Evolutionary conservation across 2,797 vertebrate genomes (phyloP).

Genomic region (Helostoma temminkii): DNA sequence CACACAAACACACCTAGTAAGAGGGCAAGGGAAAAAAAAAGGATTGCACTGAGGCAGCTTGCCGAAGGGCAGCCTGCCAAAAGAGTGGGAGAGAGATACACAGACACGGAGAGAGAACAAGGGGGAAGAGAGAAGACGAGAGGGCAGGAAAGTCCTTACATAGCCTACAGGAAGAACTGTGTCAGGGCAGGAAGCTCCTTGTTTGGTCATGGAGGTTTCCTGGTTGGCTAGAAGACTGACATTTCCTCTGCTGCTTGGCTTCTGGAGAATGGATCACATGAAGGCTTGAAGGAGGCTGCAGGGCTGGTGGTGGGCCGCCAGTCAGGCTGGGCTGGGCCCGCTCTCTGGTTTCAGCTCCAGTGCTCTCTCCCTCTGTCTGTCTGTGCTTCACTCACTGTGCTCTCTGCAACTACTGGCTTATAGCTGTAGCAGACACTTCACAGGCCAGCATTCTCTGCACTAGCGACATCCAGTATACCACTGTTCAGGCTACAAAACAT

Average conservation of each 20-base stretch:
- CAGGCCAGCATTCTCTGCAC: constrained; percentile 47
- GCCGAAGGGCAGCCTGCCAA: constrained; percentile 82
- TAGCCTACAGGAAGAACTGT: constrained; percentile 89
- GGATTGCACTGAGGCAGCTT: constrained; percentile 67
- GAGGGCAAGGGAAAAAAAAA: constrained; percentile 63
- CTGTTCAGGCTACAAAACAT: constrained; percentile 27
- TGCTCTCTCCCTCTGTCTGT: constrained; percentile 32
- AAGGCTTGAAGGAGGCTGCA: constrained; percentile 82
- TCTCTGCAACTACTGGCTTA: constrained; percentile 54
- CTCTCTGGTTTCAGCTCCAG: constrained; percentile 74
- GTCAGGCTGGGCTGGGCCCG: constrained; percentile 63
- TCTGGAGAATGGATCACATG: constrained; percentile 84
- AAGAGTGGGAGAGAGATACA: constrained; percentile 69
- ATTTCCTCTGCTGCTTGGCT: constrained; percentile 87
- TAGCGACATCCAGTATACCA: constrained; percentile 31
- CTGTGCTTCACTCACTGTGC: constrained; percentile 36
- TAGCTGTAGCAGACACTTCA: constrained; percentile 63
- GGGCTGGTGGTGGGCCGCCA: constrained; percentile 76
- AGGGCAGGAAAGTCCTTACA: constrained; percentile 91
- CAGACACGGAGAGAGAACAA: constrained; percentile 41
- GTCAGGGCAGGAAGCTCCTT: constrained; percentile 87
- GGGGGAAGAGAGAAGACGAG: constrained; percentile 62
- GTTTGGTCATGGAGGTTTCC: constrained; percentile 87
- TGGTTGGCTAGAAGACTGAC: constrained; percentile 83
- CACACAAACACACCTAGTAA: constrained; percentile 50